A percentile compares a stretch with the other conserved stretches of the same genome.
phyloP scores from a whole-genome alignment of 2,888 invertebrate species.

The Ophion ellenae region DNA sequence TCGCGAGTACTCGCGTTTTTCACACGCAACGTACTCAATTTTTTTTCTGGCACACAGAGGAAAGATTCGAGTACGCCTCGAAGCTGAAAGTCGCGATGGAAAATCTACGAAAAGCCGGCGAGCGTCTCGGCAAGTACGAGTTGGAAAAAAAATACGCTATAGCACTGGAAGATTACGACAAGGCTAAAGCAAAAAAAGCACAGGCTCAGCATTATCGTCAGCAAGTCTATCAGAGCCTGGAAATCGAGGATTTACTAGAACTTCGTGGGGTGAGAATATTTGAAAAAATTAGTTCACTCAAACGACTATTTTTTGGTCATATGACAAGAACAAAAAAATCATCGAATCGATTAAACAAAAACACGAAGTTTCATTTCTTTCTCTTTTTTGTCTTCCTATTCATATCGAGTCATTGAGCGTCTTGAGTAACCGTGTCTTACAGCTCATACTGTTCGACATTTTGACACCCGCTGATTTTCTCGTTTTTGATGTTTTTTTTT shows the following conservation, averaged over 20 bases:
- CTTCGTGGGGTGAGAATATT: constrained; percentile 87
- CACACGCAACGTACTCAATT: background rate
- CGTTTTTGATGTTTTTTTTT: no score
- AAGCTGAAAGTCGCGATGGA: constrained; percentile 94
- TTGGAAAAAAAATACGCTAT: constrained; percentile 96
- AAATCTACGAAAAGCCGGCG: constrained; percentile 93
- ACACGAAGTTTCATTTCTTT: background rate
- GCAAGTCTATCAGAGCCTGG: constrained; percentile 90
- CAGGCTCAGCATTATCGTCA: constrained; percentile 94
- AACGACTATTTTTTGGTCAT: no score
- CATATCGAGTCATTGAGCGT: no score
- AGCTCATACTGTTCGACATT: no score
- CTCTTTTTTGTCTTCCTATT: no score
- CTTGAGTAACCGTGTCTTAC: no score
- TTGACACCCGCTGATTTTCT: no score
- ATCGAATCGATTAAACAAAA: background rate
- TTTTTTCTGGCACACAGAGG: constrained; percentile 86
- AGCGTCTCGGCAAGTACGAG: constrained; percentile 95
- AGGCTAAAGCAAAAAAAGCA: constrained; percentile 94
- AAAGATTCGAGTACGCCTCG: constrained; percentile 96
- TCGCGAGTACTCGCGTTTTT: background rate
- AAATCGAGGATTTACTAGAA: constrained; percentile 92
- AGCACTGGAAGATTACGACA: constrained; percentile 95
- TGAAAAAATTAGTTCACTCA: background rate
- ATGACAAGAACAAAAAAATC: background rate